Evolutionary conservation across 2,888 invertebrate species (phyloP), one percentile per base, ranked within the genome.

Genomic region (Gymnocheta viridis): DNA sequence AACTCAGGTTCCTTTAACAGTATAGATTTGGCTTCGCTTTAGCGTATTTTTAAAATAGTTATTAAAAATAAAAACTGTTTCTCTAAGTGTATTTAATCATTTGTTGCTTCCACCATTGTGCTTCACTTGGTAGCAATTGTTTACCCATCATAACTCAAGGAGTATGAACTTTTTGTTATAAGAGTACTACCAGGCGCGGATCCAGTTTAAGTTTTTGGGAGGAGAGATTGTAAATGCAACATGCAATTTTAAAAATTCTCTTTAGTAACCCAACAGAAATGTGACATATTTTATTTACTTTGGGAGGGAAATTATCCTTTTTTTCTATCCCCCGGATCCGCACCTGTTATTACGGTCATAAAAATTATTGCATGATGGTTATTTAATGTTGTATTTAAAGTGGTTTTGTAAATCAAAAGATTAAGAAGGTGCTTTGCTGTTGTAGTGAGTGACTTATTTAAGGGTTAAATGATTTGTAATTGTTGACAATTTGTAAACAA

Each of bases 401-500:
- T 58, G 49, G 73, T 74, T 73, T 70, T 70, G 27, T 70, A 69
- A 77, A 77, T 60, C 67, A 77, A 47, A 56, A 58, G 77, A 77
- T 69, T 77, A 79, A 47, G 38, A 54, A 69, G 62, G 41, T 70
- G 54, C 24, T 74, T 44, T 51, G 0, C 7, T 22, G 2, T 64
- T 19, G 19, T 9, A 35, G 17, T 22, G 54, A 35, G 17, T 22
- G 54, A 60, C 7, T 32, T 41, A 44, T 70, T 70, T n/a, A 51
- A 54, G 64, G 51, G 17, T 64, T 24, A 47, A 81, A 70, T 29
- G 56, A 67, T 60, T 72, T 60, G 49, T 70, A 77, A 29, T 49
- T 56, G 82, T 58, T 66, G 82, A 60, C 60, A 77, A 64, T 72
- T 82, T 64, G 41, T 51, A 58, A 77, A 72, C 77, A 77, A 77